Base-by-base conservation (phyloP, 2,797 vertebrate species). In the Ctenopoma multispine region DNA sequence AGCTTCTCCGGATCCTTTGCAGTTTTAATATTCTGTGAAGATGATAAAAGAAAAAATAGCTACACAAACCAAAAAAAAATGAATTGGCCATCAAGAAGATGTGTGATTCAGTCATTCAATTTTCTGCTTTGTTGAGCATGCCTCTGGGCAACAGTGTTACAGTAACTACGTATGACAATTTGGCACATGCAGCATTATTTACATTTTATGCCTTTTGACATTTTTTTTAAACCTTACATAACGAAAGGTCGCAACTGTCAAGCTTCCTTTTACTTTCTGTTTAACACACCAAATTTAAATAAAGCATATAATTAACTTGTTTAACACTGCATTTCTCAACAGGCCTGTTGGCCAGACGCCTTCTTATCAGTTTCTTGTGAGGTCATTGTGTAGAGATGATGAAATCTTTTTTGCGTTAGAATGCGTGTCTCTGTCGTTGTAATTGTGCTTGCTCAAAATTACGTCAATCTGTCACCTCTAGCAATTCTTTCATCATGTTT, bases 41-140 rank as follows among this genome's bases (percentile, higher is more conserved):
- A 59, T 40, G 24, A 73, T 41, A 47, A 50, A 63, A 31, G 48
- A 43, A 36, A 43, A 66, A 47, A 58, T 18, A 31, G 67, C 64
- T 5, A 54, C 54, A 61, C 24, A 65, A 63, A 63, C 34, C 29
- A 54, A 18, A 51, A 53, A 70, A 80, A 77, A 63, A 61, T 31
- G 48, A 70, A 79, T 61, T 13, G 67, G 65, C 81, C 50, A 73
- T 83, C 57, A 55, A 65, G 69, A 66, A 66, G 72, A 87, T 82
- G 79, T 65, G 76, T 75, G 78, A 85, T 62, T 85, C 80, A 82
- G 69, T 77, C 77, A 57, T 80, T 79, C 57, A n/a, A 75, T 87
- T 73, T 85, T 88, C 83, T 72, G 76, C 83, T 80, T 70, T 73
- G 75, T 57, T 80, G 78, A 87, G 54, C 74, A 40, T 70, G 77